phyloP scores from a whole-genome alignment of 2,797 vertebrate genomes.

The Scolopax bukidnonensis region DNA sequence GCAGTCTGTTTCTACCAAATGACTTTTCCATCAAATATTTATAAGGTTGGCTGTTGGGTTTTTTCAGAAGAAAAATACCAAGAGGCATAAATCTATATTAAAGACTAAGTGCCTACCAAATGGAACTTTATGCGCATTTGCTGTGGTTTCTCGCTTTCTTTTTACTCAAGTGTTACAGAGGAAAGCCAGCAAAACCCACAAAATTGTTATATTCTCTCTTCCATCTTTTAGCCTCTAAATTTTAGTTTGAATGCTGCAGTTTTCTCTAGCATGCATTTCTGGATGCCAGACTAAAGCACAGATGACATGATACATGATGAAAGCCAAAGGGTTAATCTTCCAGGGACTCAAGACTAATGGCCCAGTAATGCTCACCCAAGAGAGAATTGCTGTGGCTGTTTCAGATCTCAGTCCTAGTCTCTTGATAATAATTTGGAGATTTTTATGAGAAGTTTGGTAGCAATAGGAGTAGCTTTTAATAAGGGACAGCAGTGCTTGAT shows the following conservation, averaged over 20 bases:
- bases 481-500: not conserved
- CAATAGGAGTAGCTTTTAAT: not conserved
- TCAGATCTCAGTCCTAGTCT: not conserved
- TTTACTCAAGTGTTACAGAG: conserved; percentile 38
- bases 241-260: not conserved
- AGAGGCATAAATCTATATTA: conserved; percentile 56
- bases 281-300: not conserved
- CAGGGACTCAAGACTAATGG: conserved; percentile 21
- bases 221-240: not conserved
- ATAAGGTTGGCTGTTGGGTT: not conserved
- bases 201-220: conserved; percentile 14
- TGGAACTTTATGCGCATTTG: conserved; percentile 53
- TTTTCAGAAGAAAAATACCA: conserved; percentile 43
- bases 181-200: conserved; percentile 52
- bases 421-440: conserved; percentile 18
- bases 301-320: not conserved
- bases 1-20: conserved; percentile 28
- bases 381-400: not conserved
- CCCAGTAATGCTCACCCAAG: not conserved
- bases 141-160: conserved; percentile 61
- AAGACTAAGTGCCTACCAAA: conserved; percentile 38
- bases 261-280: not conserved
- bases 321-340: not conserved
- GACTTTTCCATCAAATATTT: conserved; percentile 44
- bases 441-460: not conserved